Conservation (phyloP, 2,888 invertebrate genomes). For the Sialis lutaria region DNA sequence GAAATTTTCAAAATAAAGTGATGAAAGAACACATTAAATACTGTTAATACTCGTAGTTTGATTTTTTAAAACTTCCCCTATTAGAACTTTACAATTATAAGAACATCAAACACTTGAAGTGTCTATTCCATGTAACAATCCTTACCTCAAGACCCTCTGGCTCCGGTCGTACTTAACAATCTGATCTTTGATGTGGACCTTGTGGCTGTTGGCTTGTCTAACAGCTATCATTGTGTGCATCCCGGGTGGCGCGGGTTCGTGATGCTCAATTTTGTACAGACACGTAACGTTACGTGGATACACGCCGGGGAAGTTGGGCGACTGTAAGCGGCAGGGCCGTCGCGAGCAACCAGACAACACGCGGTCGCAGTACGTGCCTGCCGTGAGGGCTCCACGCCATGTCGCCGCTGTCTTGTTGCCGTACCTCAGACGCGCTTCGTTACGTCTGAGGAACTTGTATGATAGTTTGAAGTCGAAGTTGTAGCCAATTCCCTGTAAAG, state of each 20-base stretch:
- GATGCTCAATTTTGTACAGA: slow-evolving; percentile 23
- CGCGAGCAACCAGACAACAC: slow-evolving; percentile 62
- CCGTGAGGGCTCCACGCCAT: slow-evolving; percentile 58
- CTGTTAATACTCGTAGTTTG: no score
- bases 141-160: slow-evolving; percentile 56
- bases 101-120: no score
- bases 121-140: slow-evolving; percentile 10
- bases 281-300: slow-evolving; percentile 71
- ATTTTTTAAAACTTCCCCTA: no score
- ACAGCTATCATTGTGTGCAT: slow-evolving; percentile 60
- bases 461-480: slow-evolving; percentile 72
- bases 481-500: slow-evolving; percentile 48
- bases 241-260: slow-evolving; percentile 37
- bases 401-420: slow-evolving; percentile 55
- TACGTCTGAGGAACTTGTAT: slow-evolving; percentile 63
- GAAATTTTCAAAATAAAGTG: no score
- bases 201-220: slow-evolving; percentile 59
- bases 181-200: slow-evolving; percentile 64
- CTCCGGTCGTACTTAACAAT: slow-evolving; percentile 58
- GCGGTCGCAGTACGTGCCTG: slow-evolving; percentile 65
- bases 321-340: slow-evolving; percentile 47
- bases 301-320: slow-evolving; percentile 80
- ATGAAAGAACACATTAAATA: no score
- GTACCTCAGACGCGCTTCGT: slow-evolving; percentile 60
- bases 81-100: no score